Base-by-base conservation (phyloP, 2,797 vertebrate genomes). In the Danio kyathit region DNA sequence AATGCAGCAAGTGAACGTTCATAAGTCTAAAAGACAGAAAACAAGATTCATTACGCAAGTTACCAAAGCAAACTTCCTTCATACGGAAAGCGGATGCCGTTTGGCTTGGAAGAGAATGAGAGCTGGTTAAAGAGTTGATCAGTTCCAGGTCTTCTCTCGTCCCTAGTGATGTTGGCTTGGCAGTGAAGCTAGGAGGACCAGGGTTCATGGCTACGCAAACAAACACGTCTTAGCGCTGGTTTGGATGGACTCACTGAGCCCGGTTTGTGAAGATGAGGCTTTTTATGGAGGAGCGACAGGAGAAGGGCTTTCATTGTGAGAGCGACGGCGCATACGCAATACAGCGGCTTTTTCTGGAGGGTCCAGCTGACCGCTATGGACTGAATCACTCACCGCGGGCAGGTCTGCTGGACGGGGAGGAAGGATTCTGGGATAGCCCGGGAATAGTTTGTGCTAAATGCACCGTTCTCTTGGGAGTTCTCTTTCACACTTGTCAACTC, bases 41-140 rank as follows among this genome's bases (percentile, higher is more conserved):
- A 74, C 82, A 79, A 63, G 49, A 69, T 74, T 86, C 79, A 86
- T 86, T 89, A 88, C 83, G 70, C 9, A 73, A 84, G 89, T 89
- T 82, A 90, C 88, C 88, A 88, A 87, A 87, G 89, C 86, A 88
- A 87, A 89, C 84, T 85, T 75, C 81, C 83, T 81, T 64, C 79
- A 90, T 91, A 93, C 92, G 81, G 87, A 88, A 91, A 92, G 87
- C 85, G 86, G 89, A 92, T 93, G 91, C 17, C 14, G 4, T 52
- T 86, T 86, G 81, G 79, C 71, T 80, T 86, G 85, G 71, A 84
- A 85, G 84, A 80, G 75, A 87, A 84, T 84, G 70, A 88, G 86
- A 85, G 17, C 83, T 69, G 83, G 49, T 86, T 86, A 88, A 85
- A 73, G 82, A 78, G 56, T 80, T 89, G 90, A 90, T 93, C 88